phyloP scores from a whole-genome alignment of 2,797 vertebrate genomes.

The Karalla daura region DNA sequence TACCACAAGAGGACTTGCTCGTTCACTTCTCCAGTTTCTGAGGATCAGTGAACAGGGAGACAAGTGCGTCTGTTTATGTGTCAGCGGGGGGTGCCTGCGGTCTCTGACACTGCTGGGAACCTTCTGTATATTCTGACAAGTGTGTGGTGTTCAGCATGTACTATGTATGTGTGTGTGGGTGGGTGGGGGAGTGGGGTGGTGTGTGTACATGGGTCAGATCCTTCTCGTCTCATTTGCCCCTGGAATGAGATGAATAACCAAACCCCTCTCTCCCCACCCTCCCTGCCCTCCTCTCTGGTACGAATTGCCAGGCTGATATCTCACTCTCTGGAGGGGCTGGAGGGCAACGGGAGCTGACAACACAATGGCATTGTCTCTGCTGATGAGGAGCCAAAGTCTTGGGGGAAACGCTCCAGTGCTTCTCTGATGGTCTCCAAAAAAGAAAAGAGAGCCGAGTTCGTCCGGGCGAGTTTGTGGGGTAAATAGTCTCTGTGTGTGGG shows the following conservation, averaged over 20 bases:
- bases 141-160: no score
- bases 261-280: constrained; percentile 1
- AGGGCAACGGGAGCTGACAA: constrained; percentile 73
- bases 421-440: constrained; percentile 32
- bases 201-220: constrained; percentile 45
- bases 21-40: constrained; percentile 30
- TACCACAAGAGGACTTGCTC: constrained; percentile 10
- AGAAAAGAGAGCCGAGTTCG: not conserved
- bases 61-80: constrained; percentile 28
- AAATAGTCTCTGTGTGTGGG: constrained; percentile 37
- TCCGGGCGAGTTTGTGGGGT: constrained; percentile 38
- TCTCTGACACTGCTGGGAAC: constrained; percentile 49
- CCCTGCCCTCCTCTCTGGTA: constrained; percentile 46
- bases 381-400: constrained; percentile 63
- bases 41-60: constrained; percentile 27
- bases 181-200: no score
- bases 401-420: constrained; percentile 30
- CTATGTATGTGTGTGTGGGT: constrained; percentile 17
- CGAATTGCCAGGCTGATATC: constrained; percentile 70
- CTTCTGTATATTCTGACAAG: constrained; percentile 57
- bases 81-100: constrained; percentile 28
- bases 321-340: constrained; percentile 57
- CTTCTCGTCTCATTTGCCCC: constrained; percentile 68
- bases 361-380: constrained; percentile 72
- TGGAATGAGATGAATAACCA: constrained; percentile 65